Evolutionary conservation across 2,797 vertebrate genomes (phyloP), one percentile per base, ranked within the genome.

Genomic region (Esox lucius): DNA sequence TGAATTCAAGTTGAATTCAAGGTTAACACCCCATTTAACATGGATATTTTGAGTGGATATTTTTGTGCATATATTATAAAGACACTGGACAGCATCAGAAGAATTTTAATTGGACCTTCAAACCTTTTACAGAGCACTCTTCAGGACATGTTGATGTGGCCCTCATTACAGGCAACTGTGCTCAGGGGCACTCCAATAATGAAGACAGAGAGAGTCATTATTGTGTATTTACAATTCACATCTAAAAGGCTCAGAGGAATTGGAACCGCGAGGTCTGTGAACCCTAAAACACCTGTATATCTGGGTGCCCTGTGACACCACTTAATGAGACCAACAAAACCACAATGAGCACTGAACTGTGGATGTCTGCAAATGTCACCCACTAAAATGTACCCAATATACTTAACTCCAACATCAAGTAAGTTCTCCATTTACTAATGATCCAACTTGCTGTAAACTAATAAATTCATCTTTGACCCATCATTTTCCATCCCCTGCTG

Each of bases 151-250:
- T 73, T 28, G 62, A 84, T 28, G 65, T 70, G 53, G 56, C 61
- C 70, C 65, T 75, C 75, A 59, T 78, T 84, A 70, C 74, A 64
- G 59, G 73, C 62, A 79, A 81, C 80, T 68, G 46, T 35, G 53
- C 31, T 69, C 72, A 64, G 31, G 72, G 53, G 42, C 53, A 51
- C 78, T 62, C 51, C 5, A 12, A 53, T 81, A 82, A 83, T 79
- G 74, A 69, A 81, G 66, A 83, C 73, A 82, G 59, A 77, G 59
- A 77, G 78, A 76, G 53, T 70, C 68, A 79, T 81, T 81, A 77
- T 66, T 53, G 81, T 83, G 80, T 76, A 81, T 28, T 76, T 48
- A 83, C 70, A 76, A 64, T 68, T 82, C 28, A 4, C 28, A 67
- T 80, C 68, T 75, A 70, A 84, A 75, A 70, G 68, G 76, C 75